A percentile compares a stretch with the other conserved stretches of the same genome.
These are phyloP conservation scores for Ceratoteleas bidentatus DNA, from an alignment of 1,140 invertebrate species.

Conservation along the genomic window DNA sequence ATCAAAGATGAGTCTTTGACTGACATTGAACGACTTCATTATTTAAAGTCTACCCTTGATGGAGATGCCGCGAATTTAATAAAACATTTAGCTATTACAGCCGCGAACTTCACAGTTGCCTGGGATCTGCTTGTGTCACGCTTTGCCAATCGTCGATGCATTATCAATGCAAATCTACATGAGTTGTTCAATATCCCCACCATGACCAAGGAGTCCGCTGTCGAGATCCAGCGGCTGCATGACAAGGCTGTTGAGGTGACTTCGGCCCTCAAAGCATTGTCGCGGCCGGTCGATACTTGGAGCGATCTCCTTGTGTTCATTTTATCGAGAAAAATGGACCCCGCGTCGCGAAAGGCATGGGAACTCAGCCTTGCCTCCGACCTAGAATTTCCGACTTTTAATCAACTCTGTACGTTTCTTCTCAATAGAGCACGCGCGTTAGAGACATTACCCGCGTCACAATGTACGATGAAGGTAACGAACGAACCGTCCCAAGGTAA, in stretches of 20 bases:
- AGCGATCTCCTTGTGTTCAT: neutral
- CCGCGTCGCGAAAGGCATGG: slow-evolving; percentile 2
- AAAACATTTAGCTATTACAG: slow-evolving; percentile 10
- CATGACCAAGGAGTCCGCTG: neutral
- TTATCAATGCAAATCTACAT: slow-evolving; percentile 24
- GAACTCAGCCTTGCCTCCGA: neutral
- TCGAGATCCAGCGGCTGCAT: neutral
- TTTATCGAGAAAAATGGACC: neutral
- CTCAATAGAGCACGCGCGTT: neutral
- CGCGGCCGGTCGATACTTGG: slow-evolving; percentile 2
- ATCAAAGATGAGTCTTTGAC: neutral
- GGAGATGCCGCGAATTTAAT: slow-evolving; percentile 11
- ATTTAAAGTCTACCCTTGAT: slow-evolving; percentile 13
- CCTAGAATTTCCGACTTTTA: neutral
- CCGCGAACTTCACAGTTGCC: slow-evolving; percentile 12
- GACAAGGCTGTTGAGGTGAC: neutral
- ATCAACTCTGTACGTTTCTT: neutral
- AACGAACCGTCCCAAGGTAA: too few species aligned
- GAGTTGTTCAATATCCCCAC: slow-evolving; percentile 1
- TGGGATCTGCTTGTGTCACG: slow-evolving; percentile 16
- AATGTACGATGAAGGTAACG: neutral
- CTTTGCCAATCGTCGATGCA: slow-evolving; percentile 11
- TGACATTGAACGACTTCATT: slow-evolving; percentile 15
- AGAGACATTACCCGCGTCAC: neutral
- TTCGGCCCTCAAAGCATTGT: neutral